These are phyloP conservation scores for Ecdyonurus torrentis DNA, from an alignment of 2,888 invertebrate genomes.

Conservation along the genomic window DNA sequence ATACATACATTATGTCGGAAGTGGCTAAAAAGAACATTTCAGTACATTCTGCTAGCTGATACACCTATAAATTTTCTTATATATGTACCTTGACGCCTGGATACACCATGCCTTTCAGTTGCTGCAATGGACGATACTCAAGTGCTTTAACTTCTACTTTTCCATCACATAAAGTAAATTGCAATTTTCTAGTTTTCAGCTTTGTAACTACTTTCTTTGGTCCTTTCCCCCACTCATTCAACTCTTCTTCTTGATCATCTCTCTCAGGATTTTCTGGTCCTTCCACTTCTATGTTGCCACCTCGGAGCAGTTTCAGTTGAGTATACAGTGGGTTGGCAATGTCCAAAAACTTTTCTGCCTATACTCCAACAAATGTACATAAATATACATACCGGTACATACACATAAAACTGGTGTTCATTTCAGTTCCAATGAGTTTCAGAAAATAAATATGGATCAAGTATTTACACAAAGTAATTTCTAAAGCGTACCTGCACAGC, in stretches of 20 bases:
- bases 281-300: neutral
- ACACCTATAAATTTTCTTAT: no score
- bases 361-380: neutral
- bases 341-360: neutral
- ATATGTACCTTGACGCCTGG: neutral
- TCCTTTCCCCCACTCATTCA: neutral
- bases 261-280: neutral
- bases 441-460: no score
- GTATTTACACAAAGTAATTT: no score
- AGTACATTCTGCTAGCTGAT: no score
- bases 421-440: no score
- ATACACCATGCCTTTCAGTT: neutral
- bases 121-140: neutral
- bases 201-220: neutral
- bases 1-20: no score
- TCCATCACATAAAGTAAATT: neutral
- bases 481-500: conserved; percentile 41
- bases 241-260: neutral
- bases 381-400: neutral
- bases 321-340: neutral
- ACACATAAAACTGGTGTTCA: neutral
- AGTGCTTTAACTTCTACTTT: neutral
- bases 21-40: no score
- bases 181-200: neutral
- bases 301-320: neutral